These are phyloP conservation scores for Staurois parvus DNA, from an alignment of 2,797 vertebrate species.

Conservation along the genomic window DNA sequence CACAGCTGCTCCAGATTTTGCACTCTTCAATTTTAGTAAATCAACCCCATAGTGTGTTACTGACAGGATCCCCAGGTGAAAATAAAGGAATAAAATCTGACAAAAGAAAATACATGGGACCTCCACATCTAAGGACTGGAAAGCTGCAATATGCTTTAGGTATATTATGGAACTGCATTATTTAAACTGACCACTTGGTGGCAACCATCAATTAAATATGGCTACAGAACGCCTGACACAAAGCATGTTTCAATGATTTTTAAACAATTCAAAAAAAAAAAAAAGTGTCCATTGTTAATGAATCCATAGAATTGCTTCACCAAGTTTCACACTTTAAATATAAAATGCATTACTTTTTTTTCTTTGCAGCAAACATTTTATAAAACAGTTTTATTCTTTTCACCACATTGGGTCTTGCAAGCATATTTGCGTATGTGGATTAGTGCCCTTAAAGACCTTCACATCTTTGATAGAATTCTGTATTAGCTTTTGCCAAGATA, in stretches of 20 bases:
- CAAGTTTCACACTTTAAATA: neutral
- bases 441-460: conserved; percentile 37
- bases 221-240: conserved; percentile 11
- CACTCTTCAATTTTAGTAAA: no score
- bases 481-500: conserved; percentile 23
- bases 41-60: no score
- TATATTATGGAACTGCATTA: conserved; percentile 35
- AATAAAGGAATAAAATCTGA: no score
- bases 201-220: conserved; percentile 70
- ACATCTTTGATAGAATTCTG: conserved; percentile 56
- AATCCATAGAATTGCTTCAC: neutral
- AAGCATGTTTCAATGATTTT: neutral
- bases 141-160: no score
- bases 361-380: neutral
- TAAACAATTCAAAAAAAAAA: neutral
- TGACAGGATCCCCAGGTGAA: no score
- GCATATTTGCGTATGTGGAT: neutral
- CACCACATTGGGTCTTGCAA: neutral
- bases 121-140: no score
- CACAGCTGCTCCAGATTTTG: no score
- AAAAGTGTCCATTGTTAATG: neutral
- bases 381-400: neutral
- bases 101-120: no score
- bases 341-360: neutral
- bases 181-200: conserved; percentile 73